Base-by-base conservation (phyloP, 2,888 invertebrate genomes). In the Ichneumon xanthorius region DNA sequence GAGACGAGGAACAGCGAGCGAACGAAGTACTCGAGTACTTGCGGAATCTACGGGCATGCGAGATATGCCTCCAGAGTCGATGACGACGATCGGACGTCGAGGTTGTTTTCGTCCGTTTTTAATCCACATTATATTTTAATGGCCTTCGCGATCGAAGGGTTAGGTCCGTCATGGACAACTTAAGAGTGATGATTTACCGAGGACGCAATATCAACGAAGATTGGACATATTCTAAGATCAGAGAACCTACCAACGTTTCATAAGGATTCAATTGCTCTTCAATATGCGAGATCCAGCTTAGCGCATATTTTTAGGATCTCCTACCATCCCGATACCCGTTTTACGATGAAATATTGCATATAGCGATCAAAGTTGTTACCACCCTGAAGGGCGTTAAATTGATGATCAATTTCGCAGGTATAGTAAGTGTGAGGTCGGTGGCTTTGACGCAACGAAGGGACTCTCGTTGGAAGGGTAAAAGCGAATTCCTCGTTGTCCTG, bases 1-100 rank as follows among this genome's bases (percentile, higher is more conserved):
- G 45, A 50, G 58, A 58, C 33, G 63, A 63, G 50, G 63, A 63
- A 71, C 53, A 53, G 33, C 63, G 63, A 65, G 71, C 37, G 50
- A 53, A 71, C 50, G 26, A 76, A 84, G 71, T 76, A 76, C 77
- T 53, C 61, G 58, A 14, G 75, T 63, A 55, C 65, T 68, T 65
- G 45, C 53, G 37, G 61, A 30, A 76, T 82, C 37, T 55, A 19
- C 16, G 53, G 30, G 53, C 19, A 40, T 65, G 55, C 45, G 19
- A 45, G 26, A 67, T 55, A 37, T 26, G 45, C 26, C 55, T 45
- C 80, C 19, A 80, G 55, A 19, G 45, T 73, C 40, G 40, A 58
- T 45, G 53, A 73, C 67, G 65, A 55, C 65, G 72, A 55, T 55
- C 55, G 14, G 40, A 67, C 4, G 19, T 67, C 55, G 67, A 45